Percentiles rank a stretch among this genome's conserved stretches.
phyloP scores from a whole-genome alignment of 2,888 invertebrate species.

The Aphrophora alni region DNA sequence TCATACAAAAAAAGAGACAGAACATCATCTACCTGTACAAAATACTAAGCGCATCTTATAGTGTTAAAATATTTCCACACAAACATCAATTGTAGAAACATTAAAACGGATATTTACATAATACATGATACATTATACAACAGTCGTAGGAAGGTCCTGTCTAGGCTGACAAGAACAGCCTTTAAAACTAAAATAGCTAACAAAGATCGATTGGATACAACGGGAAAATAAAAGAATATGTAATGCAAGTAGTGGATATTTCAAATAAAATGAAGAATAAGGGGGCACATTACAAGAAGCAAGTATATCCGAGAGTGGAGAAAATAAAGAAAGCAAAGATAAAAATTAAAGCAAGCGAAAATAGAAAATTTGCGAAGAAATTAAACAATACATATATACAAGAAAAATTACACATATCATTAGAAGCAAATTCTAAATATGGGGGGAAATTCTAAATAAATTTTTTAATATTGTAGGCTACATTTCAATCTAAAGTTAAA shows the following conservation, averaged over 20 bases:
- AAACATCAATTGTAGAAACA: conserved; percentile 2
- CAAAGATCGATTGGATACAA: too few species aligned
- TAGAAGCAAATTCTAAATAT: neutral
- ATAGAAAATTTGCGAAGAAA: too few species aligned
- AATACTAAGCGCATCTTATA: neutral
- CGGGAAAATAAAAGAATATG: neutral
- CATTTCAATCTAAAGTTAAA: too few species aligned
- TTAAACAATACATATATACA: neutral
- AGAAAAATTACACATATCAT: neutral
- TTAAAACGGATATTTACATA: neutral
- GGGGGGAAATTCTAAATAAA: neutral
- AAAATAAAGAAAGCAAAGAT: too few species aligned
- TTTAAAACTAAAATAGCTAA: neutral
- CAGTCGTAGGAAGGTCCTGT: neutral
- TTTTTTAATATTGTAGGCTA: neutral
- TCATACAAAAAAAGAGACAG: neutral
- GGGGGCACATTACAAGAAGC: neutral
- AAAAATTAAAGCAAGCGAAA: too few species aligned
- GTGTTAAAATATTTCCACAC: neutral
- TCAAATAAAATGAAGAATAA: neutral
- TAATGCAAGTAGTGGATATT: neutral
- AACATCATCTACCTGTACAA: neutral
- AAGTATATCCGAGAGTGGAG: too few species aligned
- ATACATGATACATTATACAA: neutral
- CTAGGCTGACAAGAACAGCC: neutral